A percentile compares a stretch with the other conserved stretches of the same genome.
These are phyloP conservation scores for Latrodectus hesperus DNA, from an alignment of 2,888 invertebrate species.

Conservation along the genomic window DNA sequence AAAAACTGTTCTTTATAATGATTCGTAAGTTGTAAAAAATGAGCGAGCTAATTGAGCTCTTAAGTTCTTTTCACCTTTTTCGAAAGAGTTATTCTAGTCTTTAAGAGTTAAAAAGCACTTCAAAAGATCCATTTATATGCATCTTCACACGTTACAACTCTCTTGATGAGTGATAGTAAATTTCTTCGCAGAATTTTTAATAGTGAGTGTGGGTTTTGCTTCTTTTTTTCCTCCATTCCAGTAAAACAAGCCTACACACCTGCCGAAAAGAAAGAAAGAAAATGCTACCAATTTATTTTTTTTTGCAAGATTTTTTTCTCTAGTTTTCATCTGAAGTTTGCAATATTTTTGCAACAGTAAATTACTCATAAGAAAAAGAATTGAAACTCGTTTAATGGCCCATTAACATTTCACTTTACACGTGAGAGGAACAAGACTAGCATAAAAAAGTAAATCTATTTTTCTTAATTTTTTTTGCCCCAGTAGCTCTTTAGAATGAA, in stretches of 20 bases:
- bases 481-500: background rate
- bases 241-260: background rate
- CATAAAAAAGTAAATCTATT: constrained; percentile 2
- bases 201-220: background rate
- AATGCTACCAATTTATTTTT: background rate
- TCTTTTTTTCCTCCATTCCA: background rate
- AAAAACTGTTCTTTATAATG: too few relatives aligned
- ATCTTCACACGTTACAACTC: background rate
- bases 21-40: background rate
- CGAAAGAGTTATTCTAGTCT: background rate
- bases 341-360: background rate
- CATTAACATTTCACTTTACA: constrained; percentile 20
- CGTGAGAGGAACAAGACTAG: background rate
- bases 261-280: background rate
- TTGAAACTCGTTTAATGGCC: constrained; percentile 11
- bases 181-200: background rate
- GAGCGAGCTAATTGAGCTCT: background rate
- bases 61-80: background rate
- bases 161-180: background rate
- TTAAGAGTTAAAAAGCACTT: background rate
- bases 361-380: background rate
- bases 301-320: background rate
- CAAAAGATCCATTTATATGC: background rate
- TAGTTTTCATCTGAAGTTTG: background rate
- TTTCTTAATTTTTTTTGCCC: background rate